Conservation (phyloP, 2,888 invertebrate genomes). For the Trissolcus brochymenae region DNA sequence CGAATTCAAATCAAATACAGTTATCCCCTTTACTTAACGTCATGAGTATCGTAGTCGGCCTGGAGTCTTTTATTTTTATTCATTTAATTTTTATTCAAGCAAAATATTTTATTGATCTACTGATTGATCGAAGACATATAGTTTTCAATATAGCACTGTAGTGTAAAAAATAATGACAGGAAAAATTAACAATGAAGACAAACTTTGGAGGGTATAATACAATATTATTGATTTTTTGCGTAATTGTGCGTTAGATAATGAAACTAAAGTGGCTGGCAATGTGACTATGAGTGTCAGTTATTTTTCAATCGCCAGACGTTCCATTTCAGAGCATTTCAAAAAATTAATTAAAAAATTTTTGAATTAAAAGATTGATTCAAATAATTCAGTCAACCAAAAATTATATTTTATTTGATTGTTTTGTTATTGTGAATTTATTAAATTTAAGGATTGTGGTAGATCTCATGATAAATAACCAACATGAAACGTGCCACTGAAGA, state of each 20-base stretch:
- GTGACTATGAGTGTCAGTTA: neutral
- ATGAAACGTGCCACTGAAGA: conserved; percentile 24
- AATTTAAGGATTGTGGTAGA: conserved; percentile 30
- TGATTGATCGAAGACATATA: no score
- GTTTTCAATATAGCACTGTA: no score
- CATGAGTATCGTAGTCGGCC: no score
- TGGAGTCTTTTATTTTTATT: no score
- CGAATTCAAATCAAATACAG: no score
- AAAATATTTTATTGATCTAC: no score
- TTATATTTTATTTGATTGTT: neutral
- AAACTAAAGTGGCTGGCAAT: neutral
- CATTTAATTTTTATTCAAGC: no score
- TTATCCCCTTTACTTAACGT: no score
- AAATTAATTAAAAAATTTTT: neutral
- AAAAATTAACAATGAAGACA: neutral
- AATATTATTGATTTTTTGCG: conserved; percentile 3
- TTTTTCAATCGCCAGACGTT: neutral
- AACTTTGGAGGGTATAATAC: neutral
- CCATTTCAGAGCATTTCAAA: neutral
- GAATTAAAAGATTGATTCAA: neutral
- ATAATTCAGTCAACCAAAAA: neutral
- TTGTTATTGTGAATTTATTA: neutral
- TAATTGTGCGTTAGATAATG: conserved; percentile 1
- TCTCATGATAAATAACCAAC: conserved; percentile 22
- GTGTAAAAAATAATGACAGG: neutral